Percentiles rank a stretch among this genome's conserved stretches.
Conservation (phyloP, 1,140 invertebrate species). For the Lysiphlebus fabarum region DNA sequence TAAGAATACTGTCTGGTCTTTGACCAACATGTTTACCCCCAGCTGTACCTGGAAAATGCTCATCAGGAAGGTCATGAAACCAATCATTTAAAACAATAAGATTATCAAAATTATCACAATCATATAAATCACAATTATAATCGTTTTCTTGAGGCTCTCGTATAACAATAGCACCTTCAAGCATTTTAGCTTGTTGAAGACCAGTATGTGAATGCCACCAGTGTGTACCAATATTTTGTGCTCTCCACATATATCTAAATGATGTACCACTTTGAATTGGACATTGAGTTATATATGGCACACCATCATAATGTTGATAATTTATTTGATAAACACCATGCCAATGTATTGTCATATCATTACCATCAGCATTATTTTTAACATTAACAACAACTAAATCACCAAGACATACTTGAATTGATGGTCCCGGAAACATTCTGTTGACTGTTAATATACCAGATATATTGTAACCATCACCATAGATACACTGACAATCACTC, state of each 20-base stretch:
- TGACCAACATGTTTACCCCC: conserved; percentile 54
- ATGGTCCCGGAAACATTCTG: conserved; percentile 80
- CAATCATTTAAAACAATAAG: conserved; percentile 81
- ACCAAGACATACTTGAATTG: conserved; percentile 81
- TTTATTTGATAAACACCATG: conserved; percentile 78
- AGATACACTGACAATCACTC: not conserved
- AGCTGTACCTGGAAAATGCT: conserved; percentile 67
- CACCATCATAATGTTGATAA: conserved; percentile 86
- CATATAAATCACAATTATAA: conserved; percentile 73
- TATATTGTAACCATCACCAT: conserved; percentile 36
- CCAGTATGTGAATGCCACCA: conserved; percentile 89
- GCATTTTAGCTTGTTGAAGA: conserved; percentile 80
- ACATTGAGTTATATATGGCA: conserved; percentile 86
- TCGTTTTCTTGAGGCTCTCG: conserved; percentile 69
- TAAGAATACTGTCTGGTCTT: conserved; percentile 20
- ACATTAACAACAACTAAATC: conserved; percentile 84
- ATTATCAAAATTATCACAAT: conserved; percentile 77
- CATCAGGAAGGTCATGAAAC: conserved; percentile 67
- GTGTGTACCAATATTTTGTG: conserved; percentile 75
- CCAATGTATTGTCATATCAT: conserved; percentile 85
- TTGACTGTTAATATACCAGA: conserved; percentile 72
- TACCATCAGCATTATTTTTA: conserved; percentile 74
- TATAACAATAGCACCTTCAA: conserved; percentile 65
- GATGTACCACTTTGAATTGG: conserved; percentile 80
- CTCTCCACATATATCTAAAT: conserved; percentile 77